Percentiles rank a stretch among this genome's conserved stretches.
phyloP scores from a whole-genome alignment of 2,113 vertebrate species.

The Gopherus flavomarginatus region DNA sequence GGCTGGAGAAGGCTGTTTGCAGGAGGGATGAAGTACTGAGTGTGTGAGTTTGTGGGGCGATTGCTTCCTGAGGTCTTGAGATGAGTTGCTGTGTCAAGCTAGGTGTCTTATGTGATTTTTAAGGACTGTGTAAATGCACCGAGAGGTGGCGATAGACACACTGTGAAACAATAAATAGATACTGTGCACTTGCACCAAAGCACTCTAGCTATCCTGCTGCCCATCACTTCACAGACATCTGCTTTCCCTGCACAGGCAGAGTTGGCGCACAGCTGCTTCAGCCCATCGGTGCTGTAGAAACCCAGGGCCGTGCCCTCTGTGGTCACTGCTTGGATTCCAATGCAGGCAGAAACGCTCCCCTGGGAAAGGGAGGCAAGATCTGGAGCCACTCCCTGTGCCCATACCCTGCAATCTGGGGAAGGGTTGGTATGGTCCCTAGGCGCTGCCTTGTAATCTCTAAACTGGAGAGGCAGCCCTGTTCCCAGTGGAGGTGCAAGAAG shows the following conservation, averaged over 20 bases:
- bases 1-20: neutral
- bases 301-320: neutral
- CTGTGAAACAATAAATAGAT: neutral
- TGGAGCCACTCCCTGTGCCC: neutral
- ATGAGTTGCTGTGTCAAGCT: neutral
- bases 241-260: neutral
- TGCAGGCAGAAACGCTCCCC: neutral
- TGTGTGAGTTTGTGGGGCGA: neutral
- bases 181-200: neutral
- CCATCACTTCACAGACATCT: neutral
- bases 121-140: neutral
- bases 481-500: neutral
- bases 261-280: neutral
- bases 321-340: neutral
- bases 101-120: neutral
- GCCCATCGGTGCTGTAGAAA: neutral
- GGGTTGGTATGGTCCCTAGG: neutral
- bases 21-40: neutral
- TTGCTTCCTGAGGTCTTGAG: neutral
- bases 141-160: neutral
- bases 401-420: neutral
- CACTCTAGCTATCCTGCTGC: neutral
- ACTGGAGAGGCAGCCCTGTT: neutral
- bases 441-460: neutral
- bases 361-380: neutral